phyloP scores from a whole-genome alignment of 2,797 vertebrate genomes.

The Xiphorhynchus erythropygius region DNA sequence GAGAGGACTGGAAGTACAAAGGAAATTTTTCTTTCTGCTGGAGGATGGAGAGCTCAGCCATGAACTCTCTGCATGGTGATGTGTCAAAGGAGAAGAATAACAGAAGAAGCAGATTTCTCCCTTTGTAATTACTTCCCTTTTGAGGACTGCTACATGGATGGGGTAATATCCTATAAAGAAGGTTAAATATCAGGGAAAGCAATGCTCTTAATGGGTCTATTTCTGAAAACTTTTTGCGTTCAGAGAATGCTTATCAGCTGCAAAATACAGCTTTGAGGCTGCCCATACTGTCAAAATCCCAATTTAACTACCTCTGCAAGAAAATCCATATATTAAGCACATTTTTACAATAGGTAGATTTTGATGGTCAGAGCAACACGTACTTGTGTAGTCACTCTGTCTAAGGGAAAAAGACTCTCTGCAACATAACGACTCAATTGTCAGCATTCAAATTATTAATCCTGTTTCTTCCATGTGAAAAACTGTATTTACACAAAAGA shows the following conservation, averaged over 20 bases:
- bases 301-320: background rate
- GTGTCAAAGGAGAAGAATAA: background rate
- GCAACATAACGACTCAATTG: background rate
- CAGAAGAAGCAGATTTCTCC: background rate
- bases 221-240: background rate
- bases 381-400: background rate
- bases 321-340: background rate
- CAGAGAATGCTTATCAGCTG: background rate
- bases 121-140: background rate
- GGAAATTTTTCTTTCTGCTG: background rate
- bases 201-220: background rate
- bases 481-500: background rate
- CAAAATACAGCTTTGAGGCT: background rate
- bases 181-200: background rate
- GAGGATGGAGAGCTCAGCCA: background rate
- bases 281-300: background rate
- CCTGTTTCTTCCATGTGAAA: background rate
- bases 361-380: background rate
- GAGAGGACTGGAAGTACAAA: background rate
- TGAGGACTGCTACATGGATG: background rate
- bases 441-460: constrained; percentile 10
- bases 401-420: background rate
- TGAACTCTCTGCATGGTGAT: accelerated
- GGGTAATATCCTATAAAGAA: background rate
- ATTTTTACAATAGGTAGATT: background rate